phyloP scores from a whole-genome alignment of 1,140 invertebrate genomes.

The Atta texana region DNA sequence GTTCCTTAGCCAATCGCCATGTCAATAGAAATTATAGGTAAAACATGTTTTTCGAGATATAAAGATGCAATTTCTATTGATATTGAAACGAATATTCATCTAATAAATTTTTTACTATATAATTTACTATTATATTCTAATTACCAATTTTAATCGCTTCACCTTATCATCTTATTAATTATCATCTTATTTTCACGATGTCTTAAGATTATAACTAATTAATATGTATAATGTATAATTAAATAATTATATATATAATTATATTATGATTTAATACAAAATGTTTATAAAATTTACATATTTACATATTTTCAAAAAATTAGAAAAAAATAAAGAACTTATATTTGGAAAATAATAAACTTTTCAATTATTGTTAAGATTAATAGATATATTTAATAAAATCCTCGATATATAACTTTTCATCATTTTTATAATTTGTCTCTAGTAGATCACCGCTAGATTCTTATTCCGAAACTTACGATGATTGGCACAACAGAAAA shows the following conservation, averaged over 20 bases:
- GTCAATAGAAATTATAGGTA: constrained; percentile 76
- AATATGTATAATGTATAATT: background rate
- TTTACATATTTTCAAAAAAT: background rate
- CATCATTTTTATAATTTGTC: constrained; percentile 37
- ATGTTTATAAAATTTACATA: background rate
- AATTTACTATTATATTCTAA: background rate
- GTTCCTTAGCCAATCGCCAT: constrained; percentile 70
- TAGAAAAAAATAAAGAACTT: background rate
- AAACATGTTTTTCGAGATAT: constrained; percentile 31
- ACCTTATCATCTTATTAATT: background rate
- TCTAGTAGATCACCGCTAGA: constrained; percentile 71
- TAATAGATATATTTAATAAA: too few species aligned
- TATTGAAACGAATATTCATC: background rate
- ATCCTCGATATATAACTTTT: background rate
- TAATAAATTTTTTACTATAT: background rate
- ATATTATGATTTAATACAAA: background rate
- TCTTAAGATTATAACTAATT: background rate
- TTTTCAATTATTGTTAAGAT: background rate
- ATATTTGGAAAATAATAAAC: background rate
- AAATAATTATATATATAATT: background rate
- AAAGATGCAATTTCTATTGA: background rate
- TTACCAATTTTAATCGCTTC: background rate
- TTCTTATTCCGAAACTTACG: constrained; percentile 70
- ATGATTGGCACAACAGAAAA: constrained; percentile 81
- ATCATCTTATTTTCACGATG: background rate